These are phyloP conservation scores for Echiichthys vipera DNA, from an alignment of 2,797 vertebrate species.

Conservation along the genomic window DNA sequence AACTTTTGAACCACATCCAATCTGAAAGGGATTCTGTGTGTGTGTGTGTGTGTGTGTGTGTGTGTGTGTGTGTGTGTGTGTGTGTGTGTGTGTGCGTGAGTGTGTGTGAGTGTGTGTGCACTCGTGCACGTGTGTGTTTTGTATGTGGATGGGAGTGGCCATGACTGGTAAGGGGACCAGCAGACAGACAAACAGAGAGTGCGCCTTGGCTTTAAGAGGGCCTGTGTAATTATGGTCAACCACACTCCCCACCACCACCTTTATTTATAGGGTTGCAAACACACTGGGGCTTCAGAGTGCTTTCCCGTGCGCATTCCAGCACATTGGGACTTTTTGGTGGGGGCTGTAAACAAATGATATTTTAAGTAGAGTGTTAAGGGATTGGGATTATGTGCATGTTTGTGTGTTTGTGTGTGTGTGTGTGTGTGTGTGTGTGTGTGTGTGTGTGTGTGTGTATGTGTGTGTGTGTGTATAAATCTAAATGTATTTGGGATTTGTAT, in stretches of 20 bases:
- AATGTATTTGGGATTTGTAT: conserved; percentile 25
- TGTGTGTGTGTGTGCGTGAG: conserved; percentile 37
- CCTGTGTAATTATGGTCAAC: conserved; percentile 87
- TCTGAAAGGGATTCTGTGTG: conserved; percentile 47
- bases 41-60: conserved; percentile 31
- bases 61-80: conserved; percentile 21
- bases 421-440: conserved; percentile 37
- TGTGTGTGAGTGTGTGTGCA: conserved; percentile 14
- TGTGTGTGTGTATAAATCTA: conserved; percentile 16
- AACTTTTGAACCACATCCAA: conserved; percentile 72
- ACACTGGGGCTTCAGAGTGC: conserved; percentile 75
- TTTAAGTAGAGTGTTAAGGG: conserved; percentile 60
- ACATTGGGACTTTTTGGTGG: conserved; percentile 71
- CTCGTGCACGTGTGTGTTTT: conserved; percentile 37
- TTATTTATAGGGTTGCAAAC: conserved; percentile 86
- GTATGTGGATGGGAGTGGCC: conserved; percentile 67
- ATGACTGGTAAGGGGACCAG: conserved; percentile 58
- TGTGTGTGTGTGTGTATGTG: conserved; percentile 21
- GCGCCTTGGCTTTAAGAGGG: conserved; percentile 80
- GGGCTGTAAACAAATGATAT: conserved; percentile 79
- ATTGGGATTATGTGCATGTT: conserved; percentile 32
- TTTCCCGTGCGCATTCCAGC: conserved; percentile 79
- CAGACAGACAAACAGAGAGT: conserved; percentile 81
- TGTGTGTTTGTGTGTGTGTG: conserved; percentile 14
- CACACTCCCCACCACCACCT: conserved; percentile 80